These are phyloP conservation scores for Toxotes chatareus DNA, from an alignment of 2,113 vertebrate genomes.

Conservation along the genomic window DNA sequence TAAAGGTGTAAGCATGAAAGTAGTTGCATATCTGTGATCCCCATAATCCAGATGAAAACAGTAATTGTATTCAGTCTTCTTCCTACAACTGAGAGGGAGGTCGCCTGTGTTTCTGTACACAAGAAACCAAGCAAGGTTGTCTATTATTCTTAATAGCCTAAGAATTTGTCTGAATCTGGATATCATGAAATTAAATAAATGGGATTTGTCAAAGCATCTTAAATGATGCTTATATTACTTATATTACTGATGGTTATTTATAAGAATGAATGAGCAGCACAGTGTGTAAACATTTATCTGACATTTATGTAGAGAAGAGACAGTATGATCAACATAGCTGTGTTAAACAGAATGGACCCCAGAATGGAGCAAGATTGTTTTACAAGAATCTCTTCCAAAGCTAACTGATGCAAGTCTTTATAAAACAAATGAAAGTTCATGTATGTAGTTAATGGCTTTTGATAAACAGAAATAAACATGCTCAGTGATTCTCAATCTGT, in stretches of 20 bases:
- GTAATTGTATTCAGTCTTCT: not conserved
- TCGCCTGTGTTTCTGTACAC: not conserved
- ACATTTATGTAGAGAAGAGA: no score
- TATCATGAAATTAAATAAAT: not conserved
- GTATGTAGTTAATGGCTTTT: not conserved
- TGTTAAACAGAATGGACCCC: not conserved
- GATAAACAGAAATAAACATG: not conserved
- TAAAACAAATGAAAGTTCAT: not conserved
- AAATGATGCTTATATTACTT: no score
- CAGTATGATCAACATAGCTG: no score
- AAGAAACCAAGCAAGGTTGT: no score
- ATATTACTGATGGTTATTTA: no score
- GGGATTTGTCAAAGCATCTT: no score
- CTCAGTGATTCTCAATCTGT: not conserved
- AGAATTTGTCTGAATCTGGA: not conserved
- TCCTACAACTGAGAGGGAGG: not conserved
- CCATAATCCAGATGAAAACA: constrained; percentile 4
- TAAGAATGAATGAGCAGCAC: no score
- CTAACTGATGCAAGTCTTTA: not conserved
- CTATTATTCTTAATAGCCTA: not conserved
- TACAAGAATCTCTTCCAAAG: not conserved
- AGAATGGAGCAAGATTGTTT: not conserved
- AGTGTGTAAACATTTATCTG: no score
- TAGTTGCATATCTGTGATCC: not conserved
- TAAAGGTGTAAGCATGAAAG: not conserved